phyloP scores from a whole-genome alignment of 1,140 invertebrate genomes.

The Drosophila saltans region DNA sequence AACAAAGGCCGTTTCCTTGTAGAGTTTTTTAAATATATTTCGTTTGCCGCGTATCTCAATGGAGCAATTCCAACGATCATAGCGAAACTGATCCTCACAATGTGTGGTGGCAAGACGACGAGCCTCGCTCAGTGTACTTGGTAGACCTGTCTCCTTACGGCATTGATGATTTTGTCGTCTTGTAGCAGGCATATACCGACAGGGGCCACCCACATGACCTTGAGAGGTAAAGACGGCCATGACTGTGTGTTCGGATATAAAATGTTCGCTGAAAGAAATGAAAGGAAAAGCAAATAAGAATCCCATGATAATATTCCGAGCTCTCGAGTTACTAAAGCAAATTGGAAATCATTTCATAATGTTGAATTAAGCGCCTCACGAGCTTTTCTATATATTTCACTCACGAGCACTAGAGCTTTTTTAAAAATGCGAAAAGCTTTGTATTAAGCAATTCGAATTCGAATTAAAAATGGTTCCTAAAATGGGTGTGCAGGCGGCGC shows the following conservation, averaged over 20 bases:
- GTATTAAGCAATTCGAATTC: not conserved
- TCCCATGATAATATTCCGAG: not conserved
- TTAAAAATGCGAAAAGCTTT: not conserved
- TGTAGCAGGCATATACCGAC: conserved; percentile 77
- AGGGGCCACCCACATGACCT: conserved; percentile 77
- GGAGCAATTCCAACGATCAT: conserved; percentile 87
- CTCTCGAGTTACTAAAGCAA: too few relatives aligned
- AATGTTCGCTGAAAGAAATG: conserved; percentile 63
- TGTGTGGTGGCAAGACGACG: conserved; percentile 84
- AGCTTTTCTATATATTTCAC: too few relatives aligned
- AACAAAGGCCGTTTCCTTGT: conserved; percentile 91
- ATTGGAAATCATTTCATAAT: too few relatives aligned
- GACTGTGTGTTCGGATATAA: conserved; percentile 80
- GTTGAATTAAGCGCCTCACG: not conserved
- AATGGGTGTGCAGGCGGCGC: not conserved
- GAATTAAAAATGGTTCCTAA: not conserved
- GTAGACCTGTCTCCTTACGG: conserved; percentile 84
- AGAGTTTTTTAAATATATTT: conserved; percentile 86
- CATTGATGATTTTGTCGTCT: conserved; percentile 84
- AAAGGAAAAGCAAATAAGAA: not conserved
- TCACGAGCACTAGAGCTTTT: not conserved
- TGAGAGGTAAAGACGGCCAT: conserved; percentile 82
- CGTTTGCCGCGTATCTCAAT: conserved; percentile 84
- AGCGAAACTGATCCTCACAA: conserved; percentile 86
- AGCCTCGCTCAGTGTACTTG: conserved; percentile 84